Evolutionary conservation across 2,797 vertebrate genomes (phyloP).

Genomic region (Momotus momota): DNA sequence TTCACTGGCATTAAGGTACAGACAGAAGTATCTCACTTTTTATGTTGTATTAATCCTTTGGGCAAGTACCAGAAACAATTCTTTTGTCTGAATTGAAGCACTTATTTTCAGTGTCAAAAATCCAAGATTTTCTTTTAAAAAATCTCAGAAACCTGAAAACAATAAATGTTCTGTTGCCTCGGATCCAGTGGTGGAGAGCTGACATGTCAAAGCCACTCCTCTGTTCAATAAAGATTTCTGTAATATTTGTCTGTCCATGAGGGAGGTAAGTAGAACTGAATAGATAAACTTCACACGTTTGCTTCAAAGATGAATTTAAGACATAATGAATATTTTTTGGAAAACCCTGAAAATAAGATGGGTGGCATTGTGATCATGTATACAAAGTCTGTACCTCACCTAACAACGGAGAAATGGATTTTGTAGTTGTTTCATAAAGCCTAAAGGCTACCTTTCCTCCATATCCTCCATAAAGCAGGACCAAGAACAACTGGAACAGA

Average conservation of each 20-base stretch:
- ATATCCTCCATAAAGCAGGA: not conserved
- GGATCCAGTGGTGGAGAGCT: not conserved
- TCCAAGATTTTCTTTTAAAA: not conserved
- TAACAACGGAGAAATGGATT: not conserved
- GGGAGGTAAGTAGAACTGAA: not conserved
- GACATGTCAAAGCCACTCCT: not conserved
- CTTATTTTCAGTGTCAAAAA: constrained; percentile 39
- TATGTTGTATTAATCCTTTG: constrained; percentile 13
- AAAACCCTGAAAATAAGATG: not conserved
- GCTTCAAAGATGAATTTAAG: not conserved
- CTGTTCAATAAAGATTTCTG: not conserved
- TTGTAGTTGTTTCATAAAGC: not conserved
- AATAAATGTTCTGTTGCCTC: constrained; percentile 17
- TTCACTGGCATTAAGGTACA: not conserved
- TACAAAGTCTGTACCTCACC: not conserved
- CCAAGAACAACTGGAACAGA: not conserved
- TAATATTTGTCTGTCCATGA: not conserved
- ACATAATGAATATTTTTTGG: not conserved
- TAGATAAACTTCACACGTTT: not conserved
- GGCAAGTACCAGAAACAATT: constrained; percentile 13
- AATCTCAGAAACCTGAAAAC: not conserved
- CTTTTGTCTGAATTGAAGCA: constrained; percentile 33
- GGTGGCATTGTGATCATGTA: not conserved
- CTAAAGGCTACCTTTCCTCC: not conserved
- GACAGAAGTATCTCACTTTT: constrained; percentile 13